Conservation (phyloP, 2,888 invertebrate genomes). For the Caenorhabditis sp. region DNA sequence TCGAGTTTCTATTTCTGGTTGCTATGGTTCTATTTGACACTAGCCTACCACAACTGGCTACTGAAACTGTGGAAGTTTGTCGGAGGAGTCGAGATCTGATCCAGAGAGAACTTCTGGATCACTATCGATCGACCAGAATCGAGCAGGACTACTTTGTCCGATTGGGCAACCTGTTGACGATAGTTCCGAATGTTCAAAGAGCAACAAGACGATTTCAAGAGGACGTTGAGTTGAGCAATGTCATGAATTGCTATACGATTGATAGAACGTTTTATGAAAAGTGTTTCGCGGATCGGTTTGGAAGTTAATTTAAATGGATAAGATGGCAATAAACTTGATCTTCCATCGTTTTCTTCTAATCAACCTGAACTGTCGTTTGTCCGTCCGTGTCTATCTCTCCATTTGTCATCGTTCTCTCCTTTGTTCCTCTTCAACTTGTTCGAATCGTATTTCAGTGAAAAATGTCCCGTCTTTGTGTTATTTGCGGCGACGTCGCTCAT, state of each 20-base stretch:
- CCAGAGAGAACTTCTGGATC: conserved; percentile 17
- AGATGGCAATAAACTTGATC: background rate
- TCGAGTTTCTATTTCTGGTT: conserved; percentile 58
- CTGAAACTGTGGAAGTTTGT: background rate
- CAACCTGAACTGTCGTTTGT: background rate
- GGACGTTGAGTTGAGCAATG: conserved; percentile 26
- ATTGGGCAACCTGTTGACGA: conserved; percentile 17
- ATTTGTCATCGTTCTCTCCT: background rate
- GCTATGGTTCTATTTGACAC: conserved; percentile 46
- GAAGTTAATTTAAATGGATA: background rate
- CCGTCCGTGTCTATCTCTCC: conserved; percentile 2
- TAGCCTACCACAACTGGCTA: conserved; percentile 8
- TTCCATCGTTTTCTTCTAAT: background rate
- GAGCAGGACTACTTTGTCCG: background rate
- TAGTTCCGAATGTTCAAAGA: conserved; percentile 24
- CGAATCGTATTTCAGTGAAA: background rate
- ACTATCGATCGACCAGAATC: background rate
- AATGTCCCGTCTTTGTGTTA: background rate
- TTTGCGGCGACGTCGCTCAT: conserved; percentile 20
- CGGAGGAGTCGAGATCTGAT: background rate
- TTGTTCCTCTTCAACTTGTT: background rate
- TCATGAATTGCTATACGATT: conserved; percentile 20
- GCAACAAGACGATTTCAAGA: conserved; percentile 20
- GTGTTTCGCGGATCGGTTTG: background rate
- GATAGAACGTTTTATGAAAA: conserved; percentile 15